Evolutionary conservation across 1,140 invertebrate genomes (phyloP), one percentile per base, ranked within the genome.

Genomic region (Pogonognathellus flavescens): DNA sequence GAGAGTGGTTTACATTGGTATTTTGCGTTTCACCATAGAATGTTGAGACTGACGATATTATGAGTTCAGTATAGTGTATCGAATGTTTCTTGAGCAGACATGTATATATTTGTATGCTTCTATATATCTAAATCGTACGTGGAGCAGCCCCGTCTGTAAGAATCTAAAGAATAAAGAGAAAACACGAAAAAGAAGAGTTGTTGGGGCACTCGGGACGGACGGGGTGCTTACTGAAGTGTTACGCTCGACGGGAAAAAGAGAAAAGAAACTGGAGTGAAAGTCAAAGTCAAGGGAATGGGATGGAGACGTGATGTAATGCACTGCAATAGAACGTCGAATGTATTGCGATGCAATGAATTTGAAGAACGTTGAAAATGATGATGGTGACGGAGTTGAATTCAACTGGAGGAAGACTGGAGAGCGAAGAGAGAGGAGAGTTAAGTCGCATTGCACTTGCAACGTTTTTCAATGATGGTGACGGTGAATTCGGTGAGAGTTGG

Each of bases 321-420:
- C 49, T 76, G 70, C 31, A 76, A 76, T 76, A 31, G 31, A 76
- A 76, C 70, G 49, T 76, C 31, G 70, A 76, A 31, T 41, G 70
- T 76, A 76, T 31, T 41, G 70, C 41, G 31, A 76, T 76, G 70
- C 70, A 76, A 76, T 76, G 70, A 31, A 76, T 76, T 76, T 76
- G 70, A 76, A 76, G 70, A 76, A 76, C 70, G 70, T 50, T 76
- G 70, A 76, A 76, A 76, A 76, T 76, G 70, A 41, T 76, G 70
- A 76, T 76, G 70, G 70, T 76, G 70, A 76, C 70, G 70, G 31
- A 76, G 70, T 76, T 76, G 25, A 76, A 76, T 76, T 76, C 31
- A 76, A 76, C 25, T 76, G 25, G 49, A 76, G 53, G 31, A 57
- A 57, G 53, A 57, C 11, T n/a, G n/a, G 53, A 57, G 53, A 76